Conservation (phyloP, 2,113 vertebrate species). For the Nibea coibor region DNA sequence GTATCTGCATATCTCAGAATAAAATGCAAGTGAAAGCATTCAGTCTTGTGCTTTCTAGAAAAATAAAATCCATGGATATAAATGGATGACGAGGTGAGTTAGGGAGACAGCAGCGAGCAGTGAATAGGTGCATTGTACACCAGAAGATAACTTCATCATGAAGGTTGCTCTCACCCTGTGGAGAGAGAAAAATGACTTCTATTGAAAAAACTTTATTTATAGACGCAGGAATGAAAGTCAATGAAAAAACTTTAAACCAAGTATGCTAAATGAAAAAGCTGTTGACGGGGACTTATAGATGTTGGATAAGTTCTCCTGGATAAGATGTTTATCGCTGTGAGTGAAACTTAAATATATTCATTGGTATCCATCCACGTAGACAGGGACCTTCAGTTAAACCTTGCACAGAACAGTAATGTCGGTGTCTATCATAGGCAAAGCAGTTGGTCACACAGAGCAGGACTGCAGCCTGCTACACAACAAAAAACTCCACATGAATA, state of each 20-base stretch:
- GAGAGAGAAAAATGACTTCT: slow-evolving; percentile 42
- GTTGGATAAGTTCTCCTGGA: slow-evolving; percentile 32
- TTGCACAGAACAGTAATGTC: not conserved
- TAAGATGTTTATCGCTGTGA: slow-evolving; percentile 53
- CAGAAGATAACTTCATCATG: slow-evolving; percentile 45
- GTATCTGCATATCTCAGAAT: not conserved
- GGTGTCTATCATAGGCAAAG: not conserved
- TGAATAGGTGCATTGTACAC: slow-evolving; percentile 56
- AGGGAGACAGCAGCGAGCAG: slow-evolving; percentile 37
- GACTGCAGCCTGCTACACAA: not conserved
- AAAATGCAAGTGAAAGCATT: slow-evolving; percentile 14
- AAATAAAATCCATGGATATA: slow-evolving; percentile 16
- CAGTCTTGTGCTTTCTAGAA: slow-evolving; percentile 23
- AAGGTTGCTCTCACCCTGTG: slow-evolving; percentile 41
- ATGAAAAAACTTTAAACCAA: slow-evolving; percentile 42
- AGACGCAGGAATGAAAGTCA: slow-evolving; percentile 40
- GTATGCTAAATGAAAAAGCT: slow-evolving; percentile 36
- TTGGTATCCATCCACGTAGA: not conserved
- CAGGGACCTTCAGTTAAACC: not conserved
- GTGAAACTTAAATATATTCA: slow-evolving; percentile 39
- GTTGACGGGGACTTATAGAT: slow-evolving; percentile 39
- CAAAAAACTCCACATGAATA: not conserved
- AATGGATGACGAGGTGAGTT: slow-evolving; percentile 2
- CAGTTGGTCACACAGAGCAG: not conserved
- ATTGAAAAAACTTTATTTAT: slow-evolving; percentile 59